Evolutionary conservation across 2,888 invertebrate species (phyloP).

Genomic region (Andrena fulva): DNA sequence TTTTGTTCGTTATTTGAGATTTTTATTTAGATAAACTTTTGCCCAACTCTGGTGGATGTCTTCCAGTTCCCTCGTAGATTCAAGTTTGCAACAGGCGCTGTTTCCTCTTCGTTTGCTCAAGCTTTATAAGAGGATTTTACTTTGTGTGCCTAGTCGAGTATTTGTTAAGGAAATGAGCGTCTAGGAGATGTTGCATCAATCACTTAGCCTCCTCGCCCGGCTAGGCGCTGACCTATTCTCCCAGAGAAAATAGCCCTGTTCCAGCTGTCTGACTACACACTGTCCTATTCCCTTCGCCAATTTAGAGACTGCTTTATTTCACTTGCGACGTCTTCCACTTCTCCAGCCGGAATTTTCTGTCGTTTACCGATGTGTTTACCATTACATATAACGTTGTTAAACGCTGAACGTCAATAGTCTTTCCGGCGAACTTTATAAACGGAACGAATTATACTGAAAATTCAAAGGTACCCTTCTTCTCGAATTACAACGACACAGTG

Average conservation of each 20-base stretch:
- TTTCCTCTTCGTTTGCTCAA: too few relatives aligned
- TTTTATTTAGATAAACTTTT: too few relatives aligned
- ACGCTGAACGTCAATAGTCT: not conserved
- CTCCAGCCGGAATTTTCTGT: not conserved
- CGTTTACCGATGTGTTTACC: not conserved
- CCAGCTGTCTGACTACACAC: too few relatives aligned
- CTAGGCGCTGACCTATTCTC: slow-evolving; percentile 3
- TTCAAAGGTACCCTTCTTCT: not conserved
- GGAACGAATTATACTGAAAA: not conserved
- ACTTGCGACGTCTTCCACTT: not conserved
- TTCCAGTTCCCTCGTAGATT: too few relatives aligned
- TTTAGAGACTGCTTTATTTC: not conserved
- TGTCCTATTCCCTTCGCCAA: too few relatives aligned
- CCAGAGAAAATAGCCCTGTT: not conserved
- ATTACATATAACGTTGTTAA: not conserved
- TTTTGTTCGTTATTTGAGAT: too few relatives aligned
- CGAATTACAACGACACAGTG: not conserved
- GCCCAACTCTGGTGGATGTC: too few relatives aligned
- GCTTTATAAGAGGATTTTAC: too few relatives aligned
- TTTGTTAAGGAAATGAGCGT: too few relatives aligned
- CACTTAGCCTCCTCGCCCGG: not conserved
- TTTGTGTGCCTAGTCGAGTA: too few relatives aligned
- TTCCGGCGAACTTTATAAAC: not conserved
- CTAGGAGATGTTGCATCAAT: too few relatives aligned
- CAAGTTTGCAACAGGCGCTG: too few relatives aligned